Base-by-base conservation (phyloP, 2,797 vertebrate species). In the Danio aesculapii region DNA sequence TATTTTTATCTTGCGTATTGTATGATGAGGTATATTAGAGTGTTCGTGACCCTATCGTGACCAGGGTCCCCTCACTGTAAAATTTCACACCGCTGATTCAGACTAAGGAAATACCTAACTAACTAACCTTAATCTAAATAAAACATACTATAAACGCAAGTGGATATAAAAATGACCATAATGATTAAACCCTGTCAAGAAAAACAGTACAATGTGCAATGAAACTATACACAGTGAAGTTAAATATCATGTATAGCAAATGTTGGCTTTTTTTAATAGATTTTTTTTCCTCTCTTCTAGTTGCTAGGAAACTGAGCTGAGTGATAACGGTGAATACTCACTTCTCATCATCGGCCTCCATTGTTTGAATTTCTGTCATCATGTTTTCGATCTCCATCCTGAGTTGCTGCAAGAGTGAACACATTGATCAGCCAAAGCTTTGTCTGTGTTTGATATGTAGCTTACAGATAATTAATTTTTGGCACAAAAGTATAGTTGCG, bases 271-370 rank as follows among this genome's bases (percentile, higher is more conserved):
- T n/a, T n/a, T n/a, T n/a, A n/a, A 77, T 19, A 0, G 7, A 63
- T 80, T n/a, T 9, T 80, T n/a, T 9, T 63, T n/a, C 3, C 30
- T 30, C 30, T 30, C 30, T 57, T 75, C 10, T 49, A 50, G 68
- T 63, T 72, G 39, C 69, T 44, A 71, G 68, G 59, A 52, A 72
- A 63, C 17, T 39, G 13, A n/a, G 13, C 2, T n/a, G n/a, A 72
- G 21, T 14, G 13, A 63, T 19, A 53, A 8, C 0, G 17, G 3
- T 19, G 16, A 30, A 52, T 75, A 81, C 93, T 93, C 86, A 94
- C 94, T 90, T 92, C 78, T 92, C 90, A 83, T 92, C 86, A 58
- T 89, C 90, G 5, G n/a, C 14, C 9, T 91, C 87, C 46, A 84
- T 81, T 39, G 81, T 87, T 84, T 88, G 86, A 63, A 88, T 83